phyloP scores from a whole-genome alignment of 1,140 invertebrate species.

The Drosophila punjabiensis region DNA sequence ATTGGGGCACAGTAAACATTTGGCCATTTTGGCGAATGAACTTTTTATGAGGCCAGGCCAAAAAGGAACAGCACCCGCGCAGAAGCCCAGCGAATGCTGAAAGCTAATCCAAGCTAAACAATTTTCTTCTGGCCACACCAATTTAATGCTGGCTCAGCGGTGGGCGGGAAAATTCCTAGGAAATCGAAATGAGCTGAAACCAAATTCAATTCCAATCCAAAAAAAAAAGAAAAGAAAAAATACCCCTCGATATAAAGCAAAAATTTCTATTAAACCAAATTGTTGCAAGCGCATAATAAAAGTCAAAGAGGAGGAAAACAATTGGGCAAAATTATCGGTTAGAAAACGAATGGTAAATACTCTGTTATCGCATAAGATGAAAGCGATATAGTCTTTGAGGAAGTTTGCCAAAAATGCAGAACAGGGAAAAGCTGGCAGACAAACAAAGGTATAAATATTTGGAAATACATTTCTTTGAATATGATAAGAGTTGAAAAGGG shows the following conservation, averaged over 20 bases:
- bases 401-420: conserved; percentile 15
- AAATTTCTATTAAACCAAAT: conserved; percentile 66
- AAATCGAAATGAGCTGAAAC: conserved; percentile 31
- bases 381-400: neutral
- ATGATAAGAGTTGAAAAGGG: neutral
- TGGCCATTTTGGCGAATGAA: conserved; percentile 75
- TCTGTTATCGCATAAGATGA: conserved; percentile 3
- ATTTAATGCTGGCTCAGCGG: conserved; percentile 54
- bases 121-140: conserved; percentile 61
- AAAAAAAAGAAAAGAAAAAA: conserved; percentile 22
- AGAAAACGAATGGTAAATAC: conserved; percentile 13
- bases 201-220: conserved; percentile 61
- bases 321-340: conserved; percentile 7
- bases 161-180: conserved; percentile 2
- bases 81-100: conserved; percentile 22
- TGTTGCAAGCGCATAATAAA: conserved; percentile 59
- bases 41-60: conserved; percentile 66
- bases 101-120: conserved; percentile 63
- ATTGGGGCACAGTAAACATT: conserved; percentile 56
- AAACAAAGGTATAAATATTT: conserved; percentile 10
- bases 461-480: neutral
- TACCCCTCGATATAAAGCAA: conserved; percentile 56
- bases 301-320: conserved; percentile 26
- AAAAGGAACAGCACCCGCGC: conserved; percentile 15
- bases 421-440: conserved; percentile 1